phyloP scores from a whole-genome alignment of 2,888 invertebrate species.

The Epirrhoe alternata region DNA sequence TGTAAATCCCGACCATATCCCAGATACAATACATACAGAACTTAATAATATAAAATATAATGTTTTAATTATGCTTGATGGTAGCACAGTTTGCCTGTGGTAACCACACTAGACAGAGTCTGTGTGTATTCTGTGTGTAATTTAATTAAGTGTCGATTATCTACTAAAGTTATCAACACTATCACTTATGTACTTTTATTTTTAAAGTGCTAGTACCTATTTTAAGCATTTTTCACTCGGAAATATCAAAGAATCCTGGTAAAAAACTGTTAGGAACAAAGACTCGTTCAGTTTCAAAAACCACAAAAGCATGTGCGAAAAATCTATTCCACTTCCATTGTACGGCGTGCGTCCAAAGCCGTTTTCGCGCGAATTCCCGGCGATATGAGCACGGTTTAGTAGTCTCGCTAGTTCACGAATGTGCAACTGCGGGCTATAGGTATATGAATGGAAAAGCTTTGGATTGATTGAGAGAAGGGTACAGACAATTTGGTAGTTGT shows the following conservation, averaged over 20 bases:
- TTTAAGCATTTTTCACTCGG: slow-evolving; percentile 10
- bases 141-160: too few relatives aligned
- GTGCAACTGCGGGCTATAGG: slow-evolving; percentile 24
- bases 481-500: background rate
- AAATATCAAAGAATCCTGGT: slow-evolving; percentile 16
- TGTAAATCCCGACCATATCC: background rate
- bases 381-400: slow-evolving; percentile 27
- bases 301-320: slow-evolving; percentile 56
- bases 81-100: too few relatives aligned
- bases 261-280: slow-evolving; percentile 27
- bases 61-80: too few relatives aligned
- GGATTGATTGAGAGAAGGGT: slow-evolving; percentile 4
- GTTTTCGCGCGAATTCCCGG: slow-evolving; percentile 40
- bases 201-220: background rate
- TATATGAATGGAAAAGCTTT: slow-evolving; percentile 26
- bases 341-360: slow-evolving; percentile 35
- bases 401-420: slow-evolving; percentile 14
- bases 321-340: slow-evolving; percentile 37
- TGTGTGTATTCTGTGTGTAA: too few relatives aligned
- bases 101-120: too few relatives aligned
- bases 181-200: too few relatives aligned
- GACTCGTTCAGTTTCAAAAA: slow-evolving; percentile 32
- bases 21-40: too few relatives aligned
- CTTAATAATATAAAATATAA: too few relatives aligned
- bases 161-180: too few relatives aligned